Percentiles rank a stretch among this genome's conserved stretches.
Conservation (phyloP, 2,797 vertebrate genomes). For the Momotus momota region DNA sequence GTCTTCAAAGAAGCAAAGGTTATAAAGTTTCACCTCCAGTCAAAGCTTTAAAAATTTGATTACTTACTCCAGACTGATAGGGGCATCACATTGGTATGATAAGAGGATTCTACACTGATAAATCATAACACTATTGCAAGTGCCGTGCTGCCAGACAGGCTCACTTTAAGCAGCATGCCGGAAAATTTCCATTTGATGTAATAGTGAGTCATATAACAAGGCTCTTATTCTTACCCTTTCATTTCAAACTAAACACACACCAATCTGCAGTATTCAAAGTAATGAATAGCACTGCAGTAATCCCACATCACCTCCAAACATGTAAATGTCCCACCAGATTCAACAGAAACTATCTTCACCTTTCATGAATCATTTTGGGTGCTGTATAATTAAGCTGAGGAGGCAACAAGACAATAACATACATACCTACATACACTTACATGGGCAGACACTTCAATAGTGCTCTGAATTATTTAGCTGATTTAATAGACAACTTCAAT, state of each 20-base stretch:
- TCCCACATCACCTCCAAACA: background rate
- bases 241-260: background rate
- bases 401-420: background rate
- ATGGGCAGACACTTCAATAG: background rate
- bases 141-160: background rate
- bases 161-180: background rate
- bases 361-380: background rate
- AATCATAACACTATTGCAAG: background rate
- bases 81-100: background rate
- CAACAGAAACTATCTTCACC: background rate
- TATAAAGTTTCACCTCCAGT: slow-evolving; percentile 22
- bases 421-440: background rate
- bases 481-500: background rate
- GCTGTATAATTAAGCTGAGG: background rate
- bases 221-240: background rate
- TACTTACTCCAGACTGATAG: background rate
- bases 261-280: background rate
- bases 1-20: background rate
- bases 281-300: background rate
- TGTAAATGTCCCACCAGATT: background rate
- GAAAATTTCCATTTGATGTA: background rate
- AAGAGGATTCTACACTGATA: slow-evolving; percentile 7
- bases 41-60: slow-evolving; percentile 26
- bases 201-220: background rate
- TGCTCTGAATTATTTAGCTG: background rate